These are phyloP conservation scores for Monochamus alternatus DNA, from an alignment of 2,888 invertebrate species.

Conservation along the genomic window DNA sequence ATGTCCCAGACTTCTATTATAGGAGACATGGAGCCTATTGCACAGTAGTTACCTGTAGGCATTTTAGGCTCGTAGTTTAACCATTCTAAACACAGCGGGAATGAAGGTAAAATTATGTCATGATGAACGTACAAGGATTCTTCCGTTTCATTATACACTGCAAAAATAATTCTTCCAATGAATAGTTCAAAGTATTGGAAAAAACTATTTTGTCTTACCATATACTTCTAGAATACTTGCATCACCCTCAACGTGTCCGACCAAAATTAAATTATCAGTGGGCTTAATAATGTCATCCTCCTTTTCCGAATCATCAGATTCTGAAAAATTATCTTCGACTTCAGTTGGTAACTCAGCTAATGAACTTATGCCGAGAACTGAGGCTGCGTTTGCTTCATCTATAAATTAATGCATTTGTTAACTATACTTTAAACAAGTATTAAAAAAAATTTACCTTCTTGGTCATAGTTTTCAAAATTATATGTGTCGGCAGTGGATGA, in stretches of 20 bases:
- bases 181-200: neutral
- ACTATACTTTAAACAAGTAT: conserved; percentile 1
- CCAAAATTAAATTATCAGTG: conserved; percentile 90
- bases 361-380: conserved; percentile 74
- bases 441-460: conserved; percentile 72
- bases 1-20: conserved; percentile 98
- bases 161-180: conserved; percentile 57
- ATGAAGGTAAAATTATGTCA: conserved; percentile 90
- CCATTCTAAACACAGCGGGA: conserved; percentile 95
- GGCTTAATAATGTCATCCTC: conserved; percentile 93
- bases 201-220: conserved; percentile 72
- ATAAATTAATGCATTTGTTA: conserved; percentile 45
- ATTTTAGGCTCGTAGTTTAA: conserved; percentile 89
- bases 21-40: conserved; percentile 94
- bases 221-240: conserved; percentile 91
- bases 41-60: conserved; percentile 87
- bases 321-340: conserved; percentile 70
- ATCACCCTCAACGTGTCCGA: conserved; percentile 91
- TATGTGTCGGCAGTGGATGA: conserved; percentile 79
- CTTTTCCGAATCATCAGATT: conserved; percentile 82
- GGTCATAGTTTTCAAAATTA: conserved; percentile 83
- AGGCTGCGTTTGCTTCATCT: conserved; percentile 60
- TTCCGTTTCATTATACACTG: conserved; percentile 92
- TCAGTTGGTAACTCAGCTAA: conserved; percentile 74
- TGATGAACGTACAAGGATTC: conserved; percentile 95